Evolutionary conservation across 2,113 vertebrate genomes (phyloP), one percentile per base, ranked within the genome.

Genomic region (Stictonetta naevosa): DNA sequence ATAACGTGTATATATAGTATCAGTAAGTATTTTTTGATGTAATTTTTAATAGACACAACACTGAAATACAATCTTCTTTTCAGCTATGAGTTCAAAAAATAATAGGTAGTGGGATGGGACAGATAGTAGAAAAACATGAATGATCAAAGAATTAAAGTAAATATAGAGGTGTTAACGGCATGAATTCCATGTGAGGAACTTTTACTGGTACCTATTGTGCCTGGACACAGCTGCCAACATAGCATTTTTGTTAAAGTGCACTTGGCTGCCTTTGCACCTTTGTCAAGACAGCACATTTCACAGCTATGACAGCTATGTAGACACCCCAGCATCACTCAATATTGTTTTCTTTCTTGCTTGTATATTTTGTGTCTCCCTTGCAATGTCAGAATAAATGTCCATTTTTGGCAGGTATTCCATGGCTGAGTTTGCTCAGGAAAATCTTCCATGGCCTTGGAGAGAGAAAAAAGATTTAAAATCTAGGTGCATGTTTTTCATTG

Each of bases 281-380:
- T 92, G 73, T 86, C 56, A 86, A 91, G 64, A n/a, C 88, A 88
- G 83, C 80, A 81, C 73, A 84, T 94, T 95, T 94, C 86, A 78
- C 68, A 83, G 64, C 73, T 68, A 78, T 84, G 91, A 94, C 40
- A 40, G 40, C 92, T 88, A 81, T 29, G 52, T 38, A 60, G 64
- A 22, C 60, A 88, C 13, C 60, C 50, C 83, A 67, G n/a, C 59
- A 77, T 52, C 79, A 59, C 40, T 60, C 91, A 81, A 46, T 33
- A 77, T 52, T 86, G 22, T 55, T 86, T 60, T 18, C 15, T 90
- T 67, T 74, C 58, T 88, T 91, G 79, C 50, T 33, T 74, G 17
- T 59, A 28, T 29, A 74, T 71, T 88, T 90, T 74, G 29, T 28
- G 59, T 77, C 33, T 74, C 6, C 36, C 11, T 59, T 92, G 31